Conservation (phyloP, 2,797 vertebrate species). For the Cryptoblepharus egeriae region DNA sequence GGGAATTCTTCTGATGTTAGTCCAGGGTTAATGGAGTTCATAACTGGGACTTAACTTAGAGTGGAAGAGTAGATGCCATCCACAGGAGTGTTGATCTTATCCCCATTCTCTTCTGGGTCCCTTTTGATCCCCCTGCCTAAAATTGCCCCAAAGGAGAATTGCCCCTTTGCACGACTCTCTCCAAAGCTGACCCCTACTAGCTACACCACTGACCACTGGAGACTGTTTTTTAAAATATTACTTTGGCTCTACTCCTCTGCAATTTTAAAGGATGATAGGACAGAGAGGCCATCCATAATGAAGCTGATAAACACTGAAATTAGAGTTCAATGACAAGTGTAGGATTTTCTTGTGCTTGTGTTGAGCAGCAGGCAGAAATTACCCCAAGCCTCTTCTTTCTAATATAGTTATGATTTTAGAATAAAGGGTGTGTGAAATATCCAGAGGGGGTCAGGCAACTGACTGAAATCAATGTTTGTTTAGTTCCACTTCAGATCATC, state of each 20-base stretch:
- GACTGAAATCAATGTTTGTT: slow-evolving; percentile 66
- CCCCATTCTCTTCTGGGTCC: too few species aligned
- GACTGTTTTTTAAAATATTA: background rate
- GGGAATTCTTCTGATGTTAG: too few species aligned
- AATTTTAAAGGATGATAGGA: slow-evolving; percentile 18
- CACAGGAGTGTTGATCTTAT: too few species aligned
- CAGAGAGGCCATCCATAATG: slow-evolving; percentile 4
- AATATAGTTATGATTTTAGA: slow-evolving; percentile 50
- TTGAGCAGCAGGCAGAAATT: background rate
- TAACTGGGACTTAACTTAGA: too few species aligned
- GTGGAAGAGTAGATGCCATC: too few species aligned
- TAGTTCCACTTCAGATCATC: slow-evolving; percentile 70
- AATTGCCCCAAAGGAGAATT: too few species aligned
- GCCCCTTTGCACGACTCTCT: too few species aligned
- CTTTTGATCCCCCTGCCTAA: too few species aligned
- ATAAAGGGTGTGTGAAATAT: slow-evolving; percentile 50
- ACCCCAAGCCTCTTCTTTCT: slow-evolving; percentile 48
- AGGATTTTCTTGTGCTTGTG: slow-evolving; percentile 40
- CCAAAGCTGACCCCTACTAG: too few species aligned
- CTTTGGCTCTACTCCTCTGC: too few species aligned
- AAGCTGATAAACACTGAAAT: slow-evolving; percentile 34
- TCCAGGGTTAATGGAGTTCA: too few species aligned
- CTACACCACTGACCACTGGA: too few species aligned
- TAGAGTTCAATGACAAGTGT: slow-evolving; percentile 44
- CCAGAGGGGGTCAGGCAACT: slow-evolving; percentile 41